Percentiles rank a stretch among this genome's conserved stretches.
Conservation (phyloP, 2,797 vertebrate genomes). For the Neopelma chrysocephalum region DNA sequence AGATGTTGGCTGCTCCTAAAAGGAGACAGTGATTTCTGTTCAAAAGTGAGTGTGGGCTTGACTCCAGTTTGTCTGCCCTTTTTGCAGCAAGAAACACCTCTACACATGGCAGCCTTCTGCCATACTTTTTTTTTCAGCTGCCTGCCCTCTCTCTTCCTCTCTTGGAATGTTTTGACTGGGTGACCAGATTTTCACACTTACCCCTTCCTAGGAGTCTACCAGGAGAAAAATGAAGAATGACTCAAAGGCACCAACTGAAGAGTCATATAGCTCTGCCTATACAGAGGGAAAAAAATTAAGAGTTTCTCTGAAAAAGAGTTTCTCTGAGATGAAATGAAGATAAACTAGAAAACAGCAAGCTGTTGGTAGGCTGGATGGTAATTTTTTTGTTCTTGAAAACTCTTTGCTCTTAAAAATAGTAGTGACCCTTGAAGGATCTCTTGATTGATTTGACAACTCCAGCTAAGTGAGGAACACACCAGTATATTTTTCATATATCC, state of each 20-base stretch:
- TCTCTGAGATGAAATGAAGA: background rate
- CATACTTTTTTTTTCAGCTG: background rate
- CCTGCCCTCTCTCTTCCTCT: background rate
- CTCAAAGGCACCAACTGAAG: background rate
- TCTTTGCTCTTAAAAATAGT: background rate
- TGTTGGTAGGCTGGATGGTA: background rate
- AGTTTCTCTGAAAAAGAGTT: background rate
- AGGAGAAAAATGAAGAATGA: background rate
- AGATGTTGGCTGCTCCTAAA: background rate
- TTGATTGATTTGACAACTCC: conserved; percentile 36
- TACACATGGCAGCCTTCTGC: background rate
- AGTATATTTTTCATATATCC: conserved; percentile 33
- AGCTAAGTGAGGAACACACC: background rate
- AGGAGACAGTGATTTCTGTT: background rate
- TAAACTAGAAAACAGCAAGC: conserved; percentile 4
- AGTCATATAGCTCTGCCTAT: background rate
- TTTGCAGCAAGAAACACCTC: background rate
- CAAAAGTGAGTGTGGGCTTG: background rate
- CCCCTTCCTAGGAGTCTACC: background rate
- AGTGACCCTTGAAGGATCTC: conserved; percentile 55
- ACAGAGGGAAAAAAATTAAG: background rate
- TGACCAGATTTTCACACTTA: background rate
- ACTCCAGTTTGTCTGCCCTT: background rate
- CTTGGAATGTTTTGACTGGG: background rate
- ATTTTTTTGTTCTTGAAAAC: conserved; percentile 13